phyloP scores from a whole-genome alignment of 2,113 vertebrate species.

The Ibidorhyncha struthersii region DNA sequence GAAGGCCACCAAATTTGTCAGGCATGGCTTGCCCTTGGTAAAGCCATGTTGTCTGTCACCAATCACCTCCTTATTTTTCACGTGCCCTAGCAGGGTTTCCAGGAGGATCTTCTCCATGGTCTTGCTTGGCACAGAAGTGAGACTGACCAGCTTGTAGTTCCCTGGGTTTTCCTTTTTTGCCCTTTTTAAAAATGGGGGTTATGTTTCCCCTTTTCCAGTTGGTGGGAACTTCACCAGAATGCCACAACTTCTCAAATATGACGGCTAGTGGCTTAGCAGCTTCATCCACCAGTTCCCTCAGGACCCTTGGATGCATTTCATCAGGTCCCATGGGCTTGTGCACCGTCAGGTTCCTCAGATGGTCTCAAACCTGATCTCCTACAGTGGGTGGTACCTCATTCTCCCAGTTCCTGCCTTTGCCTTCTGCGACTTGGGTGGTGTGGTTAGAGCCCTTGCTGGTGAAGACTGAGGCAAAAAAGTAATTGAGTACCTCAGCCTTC shows the following conservation, averaged over 20 bases:
- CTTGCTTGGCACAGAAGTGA: not conserved
- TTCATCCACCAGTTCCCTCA: not conserved
- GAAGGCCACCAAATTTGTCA: not conserved
- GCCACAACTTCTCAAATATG: not conserved
- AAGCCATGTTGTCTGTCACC: not conserved
- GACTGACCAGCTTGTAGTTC: not conserved
- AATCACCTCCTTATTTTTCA: not conserved
- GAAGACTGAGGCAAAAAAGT: not conserved
- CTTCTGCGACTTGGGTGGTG: not conserved
- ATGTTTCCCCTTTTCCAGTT: not conserved
- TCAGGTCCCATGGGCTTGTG: not conserved
- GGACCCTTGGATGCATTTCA: not conserved
- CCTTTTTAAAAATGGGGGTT: not conserved
- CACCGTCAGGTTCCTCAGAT: not conserved
- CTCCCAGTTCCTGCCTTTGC: not conserved
- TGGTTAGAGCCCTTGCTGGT: not conserved
- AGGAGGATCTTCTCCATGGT: not conserved
- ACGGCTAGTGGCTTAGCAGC: not conserved
- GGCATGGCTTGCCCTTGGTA: not conserved
- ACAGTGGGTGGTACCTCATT: not conserved
- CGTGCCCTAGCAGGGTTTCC: not conserved
- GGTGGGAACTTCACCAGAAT: not conserved
- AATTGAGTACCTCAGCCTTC: not conserved
- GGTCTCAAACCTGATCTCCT: not conserved
- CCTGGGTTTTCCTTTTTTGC: not conserved